Percentiles rank a stretch among this genome's conserved stretches.
Evolutionary conservation across 2,797 vertebrate species (phyloP).

Genomic region (Onychomys leucogaster): DNA sequence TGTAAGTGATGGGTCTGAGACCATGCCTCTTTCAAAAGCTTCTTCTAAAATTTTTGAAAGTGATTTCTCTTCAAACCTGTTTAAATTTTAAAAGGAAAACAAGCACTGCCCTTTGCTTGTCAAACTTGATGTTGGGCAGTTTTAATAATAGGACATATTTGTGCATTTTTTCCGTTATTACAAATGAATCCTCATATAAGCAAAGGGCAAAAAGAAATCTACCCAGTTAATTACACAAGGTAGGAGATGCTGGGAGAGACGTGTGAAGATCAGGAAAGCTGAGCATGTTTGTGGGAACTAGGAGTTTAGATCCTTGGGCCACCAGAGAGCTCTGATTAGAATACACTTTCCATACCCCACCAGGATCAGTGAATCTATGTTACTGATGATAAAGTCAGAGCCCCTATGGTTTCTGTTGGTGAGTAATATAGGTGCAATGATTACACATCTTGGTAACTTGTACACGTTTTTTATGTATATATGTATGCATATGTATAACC

Average conservation of each 20-base stretch:
- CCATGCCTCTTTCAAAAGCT: neutral
- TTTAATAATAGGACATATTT: conserved; percentile 44
- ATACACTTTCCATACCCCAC: neutral
- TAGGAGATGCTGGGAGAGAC: neutral
- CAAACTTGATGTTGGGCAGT: neutral
- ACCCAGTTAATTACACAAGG: neutral
- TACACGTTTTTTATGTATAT: neutral
- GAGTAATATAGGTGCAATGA: neutral
- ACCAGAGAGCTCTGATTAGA: conserved; percentile 23
- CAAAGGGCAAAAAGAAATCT: neutral
- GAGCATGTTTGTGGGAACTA: conserved; percentile 47
- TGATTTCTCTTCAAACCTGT: neutral
- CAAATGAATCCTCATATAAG: conserved; percentile 47
- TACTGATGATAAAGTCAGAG: neutral
- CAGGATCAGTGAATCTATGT: conserved; percentile 19
- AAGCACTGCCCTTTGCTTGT: neutral
- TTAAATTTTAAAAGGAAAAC: conserved; percentile 7
- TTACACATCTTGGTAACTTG: neutral
- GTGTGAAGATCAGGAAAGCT: neutral
- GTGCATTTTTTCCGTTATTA: neutral
- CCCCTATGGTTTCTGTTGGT: neutral
- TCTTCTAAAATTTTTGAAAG: conserved; percentile 21
- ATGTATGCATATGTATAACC: neutral
- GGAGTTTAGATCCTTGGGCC: conserved; percentile 26
- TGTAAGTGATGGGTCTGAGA: neutral